A percentile compares a stretch with the other conserved stretches of the same genome.
These are phyloP conservation scores for Equus quagga DNA, from an alignment of 2,113 vertebrate genomes.

Conservation along the genomic window DNA sequence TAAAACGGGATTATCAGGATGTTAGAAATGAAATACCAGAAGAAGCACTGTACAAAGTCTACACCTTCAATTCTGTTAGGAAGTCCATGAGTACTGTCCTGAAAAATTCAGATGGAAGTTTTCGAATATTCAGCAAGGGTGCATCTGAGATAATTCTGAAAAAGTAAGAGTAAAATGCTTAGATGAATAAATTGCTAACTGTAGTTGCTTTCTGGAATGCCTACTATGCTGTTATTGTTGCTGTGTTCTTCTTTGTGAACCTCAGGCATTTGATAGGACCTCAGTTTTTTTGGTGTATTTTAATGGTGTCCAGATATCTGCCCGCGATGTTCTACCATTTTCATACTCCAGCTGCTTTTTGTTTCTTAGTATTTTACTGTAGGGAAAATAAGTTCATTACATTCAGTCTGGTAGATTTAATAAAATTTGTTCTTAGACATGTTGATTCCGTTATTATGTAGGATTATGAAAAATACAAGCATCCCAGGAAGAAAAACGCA, in stretches of 20 bases:
- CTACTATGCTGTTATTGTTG: not conserved
- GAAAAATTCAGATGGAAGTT: conserved; percentile 98
- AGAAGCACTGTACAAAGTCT: conserved; percentile 98
- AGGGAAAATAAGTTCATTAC: conserved; percentile 25
- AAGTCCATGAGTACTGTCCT: conserved; percentile 99
- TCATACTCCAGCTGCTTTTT: conserved; percentile 14
- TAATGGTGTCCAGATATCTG: not conserved
- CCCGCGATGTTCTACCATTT: not conserved
- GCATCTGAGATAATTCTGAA: conserved; percentile 99
- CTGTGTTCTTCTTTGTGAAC: not conserved
- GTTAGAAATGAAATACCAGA: conserved; percentile 98
- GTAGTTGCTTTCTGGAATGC: not conserved
- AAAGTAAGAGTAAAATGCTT: conserved; percentile 91
- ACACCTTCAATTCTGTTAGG: conserved; percentile 99
- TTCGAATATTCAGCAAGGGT: conserved; percentile 99
- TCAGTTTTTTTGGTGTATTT: not conserved
- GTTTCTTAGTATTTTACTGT: conserved; percentile 12
- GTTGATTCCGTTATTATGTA: conserved; percentile 2
- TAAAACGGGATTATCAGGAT: conserved; percentile 97
- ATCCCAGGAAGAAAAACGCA: conserved; percentile 1
- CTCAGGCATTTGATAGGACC: not conserved
- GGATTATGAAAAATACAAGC: conserved; percentile 10
- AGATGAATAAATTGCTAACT: conserved; percentile 37
- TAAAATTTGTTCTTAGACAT: conserved; percentile 15
- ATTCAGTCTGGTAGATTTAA: not conserved